Evolutionary conservation across 2,797 vertebrate species (phyloP).

Genomic region (Pteropus rufus): DNA sequence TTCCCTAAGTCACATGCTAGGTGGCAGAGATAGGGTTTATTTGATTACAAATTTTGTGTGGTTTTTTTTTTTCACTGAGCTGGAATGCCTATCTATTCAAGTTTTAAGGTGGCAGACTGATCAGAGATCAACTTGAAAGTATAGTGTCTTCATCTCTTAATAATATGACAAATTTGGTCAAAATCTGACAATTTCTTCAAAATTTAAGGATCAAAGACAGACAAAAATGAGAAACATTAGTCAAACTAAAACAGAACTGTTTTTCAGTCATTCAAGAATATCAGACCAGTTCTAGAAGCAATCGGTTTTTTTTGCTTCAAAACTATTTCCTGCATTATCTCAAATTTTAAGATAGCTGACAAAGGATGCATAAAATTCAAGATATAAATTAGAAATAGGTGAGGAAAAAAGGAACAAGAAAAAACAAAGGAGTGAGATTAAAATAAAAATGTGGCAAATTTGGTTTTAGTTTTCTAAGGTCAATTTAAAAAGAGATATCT

Average conservation of each 20-base stretch:
- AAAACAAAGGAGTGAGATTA: background rate
- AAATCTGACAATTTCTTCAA: slow-evolving; percentile 16
- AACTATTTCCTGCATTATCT: background rate
- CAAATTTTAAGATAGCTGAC: slow-evolving; percentile 14
- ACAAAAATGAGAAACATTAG: background rate
- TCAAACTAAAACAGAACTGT: background rate
- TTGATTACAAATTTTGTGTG: background rate
- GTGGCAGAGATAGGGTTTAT: background rate
- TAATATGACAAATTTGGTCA: background rate
- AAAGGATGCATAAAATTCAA: slow-evolving; percentile 8
- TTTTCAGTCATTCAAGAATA: background rate
- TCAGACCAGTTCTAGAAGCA: background rate
- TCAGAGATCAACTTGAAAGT: background rate
- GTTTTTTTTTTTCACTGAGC: background rate
- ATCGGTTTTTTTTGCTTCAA: background rate
- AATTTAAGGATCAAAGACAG: slow-evolving; percentile 27
- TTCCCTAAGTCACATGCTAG: background rate
- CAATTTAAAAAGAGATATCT: background rate
- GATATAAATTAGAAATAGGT: background rate
- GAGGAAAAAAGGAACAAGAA: background rate
- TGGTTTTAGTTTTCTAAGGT: background rate
- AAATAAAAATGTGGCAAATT: background rate
- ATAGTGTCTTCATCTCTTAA: background rate
- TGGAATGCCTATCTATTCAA: background rate
- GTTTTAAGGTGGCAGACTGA: background rate